Evolutionary conservation across 2,888 invertebrate species (phyloP).

Genomic region (Tanypteryx hageni): DNA sequence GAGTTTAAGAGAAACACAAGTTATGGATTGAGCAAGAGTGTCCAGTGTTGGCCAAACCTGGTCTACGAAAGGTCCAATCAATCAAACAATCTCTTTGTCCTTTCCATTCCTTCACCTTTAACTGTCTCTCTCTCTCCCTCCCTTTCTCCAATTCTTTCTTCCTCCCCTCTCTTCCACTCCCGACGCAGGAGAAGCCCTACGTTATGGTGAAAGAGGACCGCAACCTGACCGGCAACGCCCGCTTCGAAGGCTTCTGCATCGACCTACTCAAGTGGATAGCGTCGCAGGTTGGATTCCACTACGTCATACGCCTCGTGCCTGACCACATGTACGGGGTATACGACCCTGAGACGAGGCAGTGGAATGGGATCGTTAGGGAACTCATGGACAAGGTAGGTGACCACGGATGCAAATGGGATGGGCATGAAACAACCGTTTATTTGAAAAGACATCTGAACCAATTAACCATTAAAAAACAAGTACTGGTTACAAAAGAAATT

Average conservation of each 20-base stretch:
- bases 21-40: too few relatives aligned
- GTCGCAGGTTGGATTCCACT: slow-evolving; percentile 91
- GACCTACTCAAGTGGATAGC: slow-evolving; percentile 91
- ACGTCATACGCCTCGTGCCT: slow-evolving; percentile 88
- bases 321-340: slow-evolving; percentile 93
- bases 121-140: not conserved
- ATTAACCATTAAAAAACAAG: too few relatives aligned
- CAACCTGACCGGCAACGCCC: slow-evolving; percentile 90
- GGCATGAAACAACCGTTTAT: not conserved
- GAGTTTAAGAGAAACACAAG: too few relatives aligned
- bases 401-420: not conserved
- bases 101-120: too few relatives aligned
- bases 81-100: too few relatives aligned
- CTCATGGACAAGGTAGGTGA: slow-evolving; percentile 87
- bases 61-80: too few relatives aligned
- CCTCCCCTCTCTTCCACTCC: not conserved
- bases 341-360: slow-evolving; percentile 90
- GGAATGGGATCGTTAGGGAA: slow-evolving; percentile 93
- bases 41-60: too few relatives aligned
- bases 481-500: too few relatives aligned
- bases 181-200: slow-evolving; percentile 89
- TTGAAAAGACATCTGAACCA: too few relatives aligned
- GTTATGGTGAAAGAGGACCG: slow-evolving; percentile 92
- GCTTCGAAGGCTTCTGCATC: slow-evolving; percentile 94
- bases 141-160: not conserved